Evolutionary conservation across 2,113 vertebrate species (phyloP).

Genomic region (Elachura formosa): DNA sequence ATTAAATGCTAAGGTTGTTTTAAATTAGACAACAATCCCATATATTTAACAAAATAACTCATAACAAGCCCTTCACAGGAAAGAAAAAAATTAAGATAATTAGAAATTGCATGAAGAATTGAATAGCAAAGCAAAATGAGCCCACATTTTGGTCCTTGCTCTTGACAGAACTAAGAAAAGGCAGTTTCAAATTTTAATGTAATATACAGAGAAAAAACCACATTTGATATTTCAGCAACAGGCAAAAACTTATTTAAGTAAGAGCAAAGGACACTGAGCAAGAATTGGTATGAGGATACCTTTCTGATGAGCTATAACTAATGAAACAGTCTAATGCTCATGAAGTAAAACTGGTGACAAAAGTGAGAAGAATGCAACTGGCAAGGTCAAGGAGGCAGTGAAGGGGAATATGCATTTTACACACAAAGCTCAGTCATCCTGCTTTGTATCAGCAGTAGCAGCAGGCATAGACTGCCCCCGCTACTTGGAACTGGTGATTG

Average conservation of each 20-base stretch:
- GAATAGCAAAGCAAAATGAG: background rate
- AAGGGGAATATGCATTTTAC: background rate
- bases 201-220: slow-evolving; percentile 37
- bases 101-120: background rate
- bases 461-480: background rate
- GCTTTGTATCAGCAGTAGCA: background rate
- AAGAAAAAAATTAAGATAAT: background rate
- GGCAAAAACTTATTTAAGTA: slow-evolving; percentile 47
- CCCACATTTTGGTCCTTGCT: background rate
- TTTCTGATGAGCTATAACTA: slow-evolving; percentile 48
- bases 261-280: slow-evolving; percentile 9
- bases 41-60: background rate
- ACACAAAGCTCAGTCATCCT: too few species aligned
- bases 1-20: background rate
- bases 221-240: slow-evolving; percentile 26
- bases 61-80: background rate
- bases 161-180: background rate
- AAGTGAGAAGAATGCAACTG: background rate
- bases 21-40: background rate
- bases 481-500: too few species aligned
- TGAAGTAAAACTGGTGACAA: background rate
- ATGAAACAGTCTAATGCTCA: slow-evolving; percentile 8
- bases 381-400: background rate
- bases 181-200: slow-evolving; percentile 18
- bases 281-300: slow-evolving; percentile 26